These are phyloP conservation scores for Tangara arthus DNA, from an alignment of 2,797 vertebrate genomes.

Conservation along the genomic window DNA sequence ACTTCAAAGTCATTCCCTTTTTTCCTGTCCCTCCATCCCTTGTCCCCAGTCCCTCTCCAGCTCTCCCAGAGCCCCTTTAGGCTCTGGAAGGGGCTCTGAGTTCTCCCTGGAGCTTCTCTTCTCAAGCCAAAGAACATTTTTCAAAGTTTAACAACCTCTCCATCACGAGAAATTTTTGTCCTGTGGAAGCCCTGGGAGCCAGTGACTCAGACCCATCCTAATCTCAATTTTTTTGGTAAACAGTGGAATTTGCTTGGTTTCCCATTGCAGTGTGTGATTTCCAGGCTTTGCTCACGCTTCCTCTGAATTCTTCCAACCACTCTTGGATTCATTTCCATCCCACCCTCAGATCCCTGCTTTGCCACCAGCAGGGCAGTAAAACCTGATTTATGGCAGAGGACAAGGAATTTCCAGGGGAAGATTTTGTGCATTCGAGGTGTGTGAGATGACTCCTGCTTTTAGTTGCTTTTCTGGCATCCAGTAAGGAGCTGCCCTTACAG, in stretches of 20 bases:
- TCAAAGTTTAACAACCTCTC: background rate
- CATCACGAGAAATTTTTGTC: background rate
- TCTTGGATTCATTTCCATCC: background rate
- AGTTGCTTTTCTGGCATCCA: background rate
- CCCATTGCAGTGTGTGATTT: background rate
- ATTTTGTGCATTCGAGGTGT: background rate
- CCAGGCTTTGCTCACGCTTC: background rate
- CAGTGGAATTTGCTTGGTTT: background rate
- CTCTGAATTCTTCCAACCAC: background rate
- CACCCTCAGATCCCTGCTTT: background rate
- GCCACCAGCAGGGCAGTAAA: background rate
- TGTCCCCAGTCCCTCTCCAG: accelerated
- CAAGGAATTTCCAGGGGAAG: background rate
- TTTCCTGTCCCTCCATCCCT: background rate
- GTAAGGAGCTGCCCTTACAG: background rate
- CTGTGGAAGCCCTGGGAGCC: background rate
- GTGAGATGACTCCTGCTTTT: background rate
- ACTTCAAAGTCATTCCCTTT: accelerated
- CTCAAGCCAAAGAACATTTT: background rate
- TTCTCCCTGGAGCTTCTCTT: background rate
- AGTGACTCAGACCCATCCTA: background rate
- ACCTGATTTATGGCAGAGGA: background rate
- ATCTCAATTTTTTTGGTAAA: background rate
- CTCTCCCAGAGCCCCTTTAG: background rate
- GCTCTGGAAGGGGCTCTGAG: accelerated